A percentile compares a stretch with the other conserved stretches of the same genome.
Evolutionary conservation across 2,797 vertebrate species (phyloP).

Genomic region (Sebastes melanostomus): DNA sequence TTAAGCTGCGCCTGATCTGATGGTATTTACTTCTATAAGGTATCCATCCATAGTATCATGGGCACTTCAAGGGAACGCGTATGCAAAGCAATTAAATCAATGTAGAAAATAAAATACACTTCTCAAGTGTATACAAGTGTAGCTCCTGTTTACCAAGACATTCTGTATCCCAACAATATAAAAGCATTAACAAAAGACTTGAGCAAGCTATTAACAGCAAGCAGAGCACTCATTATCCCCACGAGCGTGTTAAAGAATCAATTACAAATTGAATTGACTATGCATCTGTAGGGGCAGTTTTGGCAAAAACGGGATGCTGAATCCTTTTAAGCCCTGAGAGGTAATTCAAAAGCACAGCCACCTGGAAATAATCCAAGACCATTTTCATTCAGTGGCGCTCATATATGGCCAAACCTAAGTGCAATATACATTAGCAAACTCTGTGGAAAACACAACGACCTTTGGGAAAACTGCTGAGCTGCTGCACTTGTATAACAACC

Average conservation of each 20-base stretch:
- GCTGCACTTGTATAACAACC: slow-evolving; percentile 10
- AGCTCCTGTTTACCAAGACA: neutral
- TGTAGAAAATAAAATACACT: neutral
- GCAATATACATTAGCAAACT: slow-evolving; percentile 47
- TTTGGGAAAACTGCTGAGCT: slow-evolving; percentile 50
- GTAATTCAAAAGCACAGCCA: slow-evolving; percentile 42
- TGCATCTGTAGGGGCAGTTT: slow-evolving; percentile 25
- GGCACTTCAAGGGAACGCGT: neutral
- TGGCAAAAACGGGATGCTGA: slow-evolving; percentile 16
- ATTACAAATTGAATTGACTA: slow-evolving; percentile 53
- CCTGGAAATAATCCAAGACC: slow-evolving; percentile 49
- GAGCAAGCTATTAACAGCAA: slow-evolving; percentile 28
- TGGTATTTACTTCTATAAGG: slow-evolving; percentile 35
- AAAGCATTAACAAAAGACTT: slow-evolving; percentile 11
- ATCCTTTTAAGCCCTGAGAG: slow-evolving; percentile 36
- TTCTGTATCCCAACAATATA: neutral
- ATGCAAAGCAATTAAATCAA: slow-evolving; percentile 9
- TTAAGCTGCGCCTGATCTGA: slow-evolving; percentile 45
- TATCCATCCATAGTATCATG: neutral
- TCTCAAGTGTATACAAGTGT: neutral
- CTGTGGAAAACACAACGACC: slow-evolving; percentile 40
- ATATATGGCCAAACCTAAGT: slow-evolving; percentile 16
- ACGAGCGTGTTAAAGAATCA: slow-evolving; percentile 47
- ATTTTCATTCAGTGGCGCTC: slow-evolving; percentile 41
- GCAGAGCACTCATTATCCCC: slow-evolving; percentile 27